A percentile compares a stretch with the other conserved stretches of the same genome.
These are phyloP conservation scores for Stenodera caucasica DNA, from an alignment of 2,888 invertebrate species.

Conservation along the genomic window DNA sequence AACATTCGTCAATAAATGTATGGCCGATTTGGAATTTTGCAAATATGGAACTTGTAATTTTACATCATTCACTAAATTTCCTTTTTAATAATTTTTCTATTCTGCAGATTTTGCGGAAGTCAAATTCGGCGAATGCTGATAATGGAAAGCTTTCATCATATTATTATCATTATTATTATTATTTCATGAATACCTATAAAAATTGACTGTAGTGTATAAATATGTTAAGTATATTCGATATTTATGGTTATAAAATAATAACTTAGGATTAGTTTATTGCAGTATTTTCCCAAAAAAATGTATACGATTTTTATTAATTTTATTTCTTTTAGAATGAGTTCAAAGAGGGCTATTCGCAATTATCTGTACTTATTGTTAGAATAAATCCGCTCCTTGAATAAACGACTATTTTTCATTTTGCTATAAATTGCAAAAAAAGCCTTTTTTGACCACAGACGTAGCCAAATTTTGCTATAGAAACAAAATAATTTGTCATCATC, in stretches of 20 bases:
- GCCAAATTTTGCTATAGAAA: no score
- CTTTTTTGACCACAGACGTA: no score
- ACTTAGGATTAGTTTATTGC: background rate
- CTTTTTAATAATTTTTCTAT: constrained; percentile 17
- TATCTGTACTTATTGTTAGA: constrained; percentile 1
- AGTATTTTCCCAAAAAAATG: constrained; percentile 2
- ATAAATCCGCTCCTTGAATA: background rate
- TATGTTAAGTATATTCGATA: background rate
- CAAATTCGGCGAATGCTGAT: constrained; percentile 60
- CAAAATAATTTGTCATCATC: no score
- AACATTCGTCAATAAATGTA: constrained; percentile 63
- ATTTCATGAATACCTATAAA: background rate
- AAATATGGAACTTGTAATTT: constrained; percentile 63
- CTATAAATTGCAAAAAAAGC: no score
- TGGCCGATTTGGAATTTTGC: constrained; percentile 61
- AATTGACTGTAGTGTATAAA: background rate
- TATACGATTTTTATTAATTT: background rate
- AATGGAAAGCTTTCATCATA: background rate
- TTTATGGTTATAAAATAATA: background rate
- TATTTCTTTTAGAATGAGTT: background rate
- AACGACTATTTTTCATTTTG: background rate
- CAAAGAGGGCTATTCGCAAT: background rate
- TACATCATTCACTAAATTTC: background rate
- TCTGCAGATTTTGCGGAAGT: constrained; percentile 63
- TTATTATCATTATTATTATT: background rate